phyloP scores from a whole-genome alignment of 2,888 invertebrate species.

The Leucoma salicis region DNA sequence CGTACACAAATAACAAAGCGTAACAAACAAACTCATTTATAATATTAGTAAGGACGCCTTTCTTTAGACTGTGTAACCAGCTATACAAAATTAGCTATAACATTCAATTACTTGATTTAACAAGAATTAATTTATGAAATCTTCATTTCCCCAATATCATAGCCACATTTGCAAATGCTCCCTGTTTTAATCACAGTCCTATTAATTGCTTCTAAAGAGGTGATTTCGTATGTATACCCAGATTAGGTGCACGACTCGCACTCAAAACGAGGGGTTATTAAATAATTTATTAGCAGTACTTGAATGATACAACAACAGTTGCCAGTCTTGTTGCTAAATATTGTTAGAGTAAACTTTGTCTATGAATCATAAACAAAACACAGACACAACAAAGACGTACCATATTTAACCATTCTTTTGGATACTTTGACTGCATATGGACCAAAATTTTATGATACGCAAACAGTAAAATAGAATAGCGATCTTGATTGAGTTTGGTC shows the following conservation, averaged over 20 bases:
- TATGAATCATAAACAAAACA: slow-evolving; percentile 60
- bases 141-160: slow-evolving; percentile 13
- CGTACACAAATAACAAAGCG: too few species aligned
- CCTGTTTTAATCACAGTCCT: slow-evolving; percentile 41
- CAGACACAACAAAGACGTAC: slow-evolving; percentile 41
- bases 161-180: slow-evolving; percentile 19
- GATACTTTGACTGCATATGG: slow-evolving; percentile 18
- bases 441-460: slow-evolving; percentile 23
- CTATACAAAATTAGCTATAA: not conserved
- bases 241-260: slow-evolving; percentile 71
- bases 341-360: slow-evolving; percentile 61
- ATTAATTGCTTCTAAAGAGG: slow-evolving; percentile 76
- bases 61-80: too few species aligned
- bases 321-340: slow-evolving; percentile 63
- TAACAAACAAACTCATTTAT: too few species aligned
- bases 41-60: too few species aligned
- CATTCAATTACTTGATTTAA: not conserved
- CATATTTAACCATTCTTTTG: slow-evolving; percentile 34
- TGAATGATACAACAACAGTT: slow-evolving; percentile 65
- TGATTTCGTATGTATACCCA: slow-evolving; percentile 69
- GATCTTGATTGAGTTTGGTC: slow-evolving; percentile 69
- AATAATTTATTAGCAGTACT: slow-evolving; percentile 76
- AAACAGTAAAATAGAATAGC: slow-evolving; percentile 43
- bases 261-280: slow-evolving; percentile 69
- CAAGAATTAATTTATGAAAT: slow-evolving; percentile 9